Percentiles rank a stretch among this genome's conserved stretches.
phyloP scores from a whole-genome alignment of 2,888 invertebrate species.

The Pammene aurita region DNA sequence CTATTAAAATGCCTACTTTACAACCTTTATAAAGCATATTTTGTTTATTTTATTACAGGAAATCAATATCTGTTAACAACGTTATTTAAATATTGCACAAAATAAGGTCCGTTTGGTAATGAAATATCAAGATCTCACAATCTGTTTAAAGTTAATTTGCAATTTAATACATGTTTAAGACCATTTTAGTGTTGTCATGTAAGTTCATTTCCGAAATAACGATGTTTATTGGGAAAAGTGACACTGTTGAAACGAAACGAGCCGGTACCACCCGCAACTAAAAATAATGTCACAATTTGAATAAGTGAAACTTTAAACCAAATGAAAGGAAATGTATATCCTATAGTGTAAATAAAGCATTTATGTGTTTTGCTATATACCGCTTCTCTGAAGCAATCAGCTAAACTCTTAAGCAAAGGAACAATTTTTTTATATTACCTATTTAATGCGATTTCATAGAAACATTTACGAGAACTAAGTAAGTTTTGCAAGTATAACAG shows the following conservation, averaged over 20 bases:
- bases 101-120: conserved; percentile 30
- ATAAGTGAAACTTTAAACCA: conserved; percentile 22
- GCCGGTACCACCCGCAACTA: conserved; percentile 31
- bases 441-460: too few relatives aligned
- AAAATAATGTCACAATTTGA: conserved; percentile 17
- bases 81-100: conserved; percentile 26
- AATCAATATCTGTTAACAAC: conserved; percentile 34
- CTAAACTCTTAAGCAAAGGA: too few relatives aligned
- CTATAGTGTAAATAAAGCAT: background rate
- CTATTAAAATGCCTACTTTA: background rate
- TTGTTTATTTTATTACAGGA: conserved; percentile 29
- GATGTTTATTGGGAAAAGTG: conserved; percentile 27
- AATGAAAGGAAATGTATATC: conserved; percentile 5
- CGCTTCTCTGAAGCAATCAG: background rate
- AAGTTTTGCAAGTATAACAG: too few relatives aligned
- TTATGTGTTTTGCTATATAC: background rate
- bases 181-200: conserved; percentile 25
- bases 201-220: conserved; percentile 27
- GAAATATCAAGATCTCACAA: conserved; percentile 33
- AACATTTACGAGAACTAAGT: too few relatives aligned
- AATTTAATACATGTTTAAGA: conserved; percentile 38
- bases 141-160: conserved; percentile 39
- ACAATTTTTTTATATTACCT: background rate
- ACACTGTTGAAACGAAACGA: conserved; percentile 24
- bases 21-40: conserved; percentile 23